Conservation (phyloP, 37 sponge, comb jelly and placozoan species). For the Chondrosia reniformis region DNA sequence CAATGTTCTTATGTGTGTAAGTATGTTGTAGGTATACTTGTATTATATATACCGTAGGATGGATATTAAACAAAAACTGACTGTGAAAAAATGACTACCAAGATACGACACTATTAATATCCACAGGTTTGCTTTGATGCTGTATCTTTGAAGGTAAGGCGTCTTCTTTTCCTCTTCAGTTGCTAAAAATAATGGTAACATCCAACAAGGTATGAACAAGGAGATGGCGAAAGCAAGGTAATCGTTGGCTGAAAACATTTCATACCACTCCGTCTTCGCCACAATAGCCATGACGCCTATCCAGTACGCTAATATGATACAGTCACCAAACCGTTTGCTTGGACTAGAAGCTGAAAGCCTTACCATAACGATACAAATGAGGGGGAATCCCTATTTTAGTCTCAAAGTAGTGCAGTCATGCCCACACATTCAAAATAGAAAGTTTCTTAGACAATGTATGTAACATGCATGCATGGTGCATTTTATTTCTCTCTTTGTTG, state of each 20-base stretch:
- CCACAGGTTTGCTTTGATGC: conserved; percentile 52
- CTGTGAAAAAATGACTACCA: conserved; percentile 71
- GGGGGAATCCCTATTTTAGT: too few species aligned
- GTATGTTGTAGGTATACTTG: background rate
- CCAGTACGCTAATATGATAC: conserved; percentile 46
- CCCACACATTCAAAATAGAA: too few species aligned
- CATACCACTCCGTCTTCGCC: conserved; percentile 33
- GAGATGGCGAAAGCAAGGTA: conserved; percentile 27
- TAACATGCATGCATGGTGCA: too few species aligned
- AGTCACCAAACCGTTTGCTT: conserved; percentile 56
- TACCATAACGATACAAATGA: too few species aligned
- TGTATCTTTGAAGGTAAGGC: conserved; percentile 35
- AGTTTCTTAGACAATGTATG: too few species aligned
- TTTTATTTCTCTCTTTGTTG: too few species aligned
- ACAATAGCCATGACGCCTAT: conserved; percentile 29
- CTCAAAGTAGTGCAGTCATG: too few species aligned
- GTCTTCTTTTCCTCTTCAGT: conserved; percentile 21
- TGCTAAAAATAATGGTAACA: conserved; percentile 34
- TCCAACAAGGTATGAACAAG: conserved; percentile 26
- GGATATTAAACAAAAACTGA: too few species aligned
- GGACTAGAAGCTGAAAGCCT: too few species aligned
- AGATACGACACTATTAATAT: conserved; percentile 38
- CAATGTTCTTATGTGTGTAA: background rate
- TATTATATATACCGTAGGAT: background rate
- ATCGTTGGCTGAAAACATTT: conserved; percentile 33